Evolutionary conservation across 2,797 vertebrate genomes (phyloP), one percentile per base, ranked within the genome.

Genomic region (Neostethus bicornis): DNA sequence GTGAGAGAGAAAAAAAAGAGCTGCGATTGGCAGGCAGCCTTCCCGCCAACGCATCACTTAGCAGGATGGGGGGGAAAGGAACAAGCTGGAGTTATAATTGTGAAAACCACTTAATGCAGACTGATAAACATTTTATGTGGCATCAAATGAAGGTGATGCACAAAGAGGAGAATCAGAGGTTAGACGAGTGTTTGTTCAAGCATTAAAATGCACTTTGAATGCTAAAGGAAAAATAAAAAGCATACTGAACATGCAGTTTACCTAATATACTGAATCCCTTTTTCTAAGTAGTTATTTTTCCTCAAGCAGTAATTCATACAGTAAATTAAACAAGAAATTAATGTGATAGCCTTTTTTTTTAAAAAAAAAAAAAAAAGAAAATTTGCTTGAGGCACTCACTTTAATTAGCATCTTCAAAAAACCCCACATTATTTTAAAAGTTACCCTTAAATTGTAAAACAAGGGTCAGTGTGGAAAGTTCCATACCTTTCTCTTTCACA

Each of bases 401-500:
- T 2, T n/a, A 41, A 32, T 34, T 24, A 7, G 56, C n/a, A 16
- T 29, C 29, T 10, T 12, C 14, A 29, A 16, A 17, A 39, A 39
- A 56, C 72, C 29, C 12, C 37, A 31, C 37, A 8, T 26, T 55
- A 51, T 56, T 41, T 28, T 31, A 10, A 46, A 61, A 58, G 13
- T 25, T 20, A 3, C 35, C 35, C 50, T 51, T 3, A 43, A 12
- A 51, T 48, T 16, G 44, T 5, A 3, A n/a, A n/a, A 9, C 2
- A 12, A 39, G 37, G 12, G 34, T 10, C 10, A 16, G 16, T 0
- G 6, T 39, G 51, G 7, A 44, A 37, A 47, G 19, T 37, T 35
- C 34, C 12, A 37, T 90, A 96, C 95, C 94, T 83, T 92, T 82
- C 52, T 92, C 87, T 16, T 83, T 93, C 79, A 98, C 97, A 2